Conservation (phyloP, 2,888 invertebrate species). For the Prosapia bicincta region DNA sequence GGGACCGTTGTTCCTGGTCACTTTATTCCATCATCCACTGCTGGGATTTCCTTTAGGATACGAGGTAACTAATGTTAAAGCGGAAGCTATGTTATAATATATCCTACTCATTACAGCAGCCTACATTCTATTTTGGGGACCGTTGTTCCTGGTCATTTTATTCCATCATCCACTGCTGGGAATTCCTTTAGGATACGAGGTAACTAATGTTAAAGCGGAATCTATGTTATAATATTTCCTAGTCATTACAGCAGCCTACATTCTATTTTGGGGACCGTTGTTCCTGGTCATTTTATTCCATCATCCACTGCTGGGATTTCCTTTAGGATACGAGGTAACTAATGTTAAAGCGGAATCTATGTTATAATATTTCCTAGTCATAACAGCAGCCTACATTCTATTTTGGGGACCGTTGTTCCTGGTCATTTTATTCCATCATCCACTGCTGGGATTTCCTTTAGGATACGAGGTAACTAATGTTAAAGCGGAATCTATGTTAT, state of each 20-base stretch:
- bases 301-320: conserved; percentile 68
- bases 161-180: conserved; percentile 71
- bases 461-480: conserved; percentile 71
- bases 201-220: too few species aligned
- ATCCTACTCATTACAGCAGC: conserved; percentile 79
- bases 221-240: conserved; percentile 49
- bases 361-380: conserved; percentile 57
- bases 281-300: conserved; percentile 80
- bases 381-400: conserved; percentile 77
- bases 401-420: conserved; percentile 91
- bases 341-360: too few species aligned
- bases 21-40: conserved; percentile 71
- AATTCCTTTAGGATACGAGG: conserved; percentile 71
- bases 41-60: conserved; percentile 69
- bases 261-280: conserved; percentile 87
- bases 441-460: conserved; percentile 64
- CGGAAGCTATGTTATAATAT: not conserved
- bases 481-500: not conserved
- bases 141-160: conserved; percentile 80
- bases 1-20: conserved; percentile 87
- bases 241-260: conserved; percentile 78
- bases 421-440: conserved; percentile 76
- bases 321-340: conserved; percentile 69
- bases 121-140: conserved; percentile 88
- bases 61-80: conserved; percentile 67